These are phyloP conservation scores for Apodemia zela DNA, from an alignment of 2,888 invertebrate species.

Conservation along the genomic window DNA sequence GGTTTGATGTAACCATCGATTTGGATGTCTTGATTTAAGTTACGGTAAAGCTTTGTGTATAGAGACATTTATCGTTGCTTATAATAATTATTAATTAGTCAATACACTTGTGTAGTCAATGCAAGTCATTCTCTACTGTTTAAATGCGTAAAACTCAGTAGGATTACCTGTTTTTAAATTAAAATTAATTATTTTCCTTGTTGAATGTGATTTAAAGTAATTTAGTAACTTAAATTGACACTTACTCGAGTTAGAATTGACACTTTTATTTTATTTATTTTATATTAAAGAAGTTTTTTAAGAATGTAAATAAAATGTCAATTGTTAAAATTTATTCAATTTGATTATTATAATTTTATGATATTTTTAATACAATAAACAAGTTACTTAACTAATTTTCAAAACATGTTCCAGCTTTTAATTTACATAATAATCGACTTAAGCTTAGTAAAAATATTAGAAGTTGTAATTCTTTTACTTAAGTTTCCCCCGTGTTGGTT, in stretches of 20 bases:
- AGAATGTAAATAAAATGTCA: neutral
- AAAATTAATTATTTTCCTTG: neutral
- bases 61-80: conserved; percentile 39
- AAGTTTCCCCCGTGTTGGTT: too few relatives aligned
- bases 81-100: conserved; percentile 23
- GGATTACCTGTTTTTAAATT: conserved; percentile 1
- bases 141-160: neutral
- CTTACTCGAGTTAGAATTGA: neutral
- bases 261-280: conserved; percentile 7
- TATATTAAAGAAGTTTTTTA: neutral
- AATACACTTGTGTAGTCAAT: conserved; percentile 1
- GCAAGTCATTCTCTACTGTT: neutral
- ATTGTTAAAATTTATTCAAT: neutral
- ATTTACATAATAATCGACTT: neutral
- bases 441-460: too few relatives aligned
- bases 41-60: conserved; percentile 36
- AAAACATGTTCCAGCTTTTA: neutral
- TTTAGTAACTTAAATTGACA: conserved; percentile 1
- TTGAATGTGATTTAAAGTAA: neutral
- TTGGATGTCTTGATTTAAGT: conserved; percentile 51
- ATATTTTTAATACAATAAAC: neutral
- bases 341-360: neutral
- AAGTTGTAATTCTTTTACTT: too few relatives aligned
- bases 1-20: conserved; percentile 43
- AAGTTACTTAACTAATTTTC: neutral